These are phyloP conservation scores for Drepana falcataria DNA, from an alignment of 2,888 invertebrate genomes.

Conservation along the genomic window DNA sequence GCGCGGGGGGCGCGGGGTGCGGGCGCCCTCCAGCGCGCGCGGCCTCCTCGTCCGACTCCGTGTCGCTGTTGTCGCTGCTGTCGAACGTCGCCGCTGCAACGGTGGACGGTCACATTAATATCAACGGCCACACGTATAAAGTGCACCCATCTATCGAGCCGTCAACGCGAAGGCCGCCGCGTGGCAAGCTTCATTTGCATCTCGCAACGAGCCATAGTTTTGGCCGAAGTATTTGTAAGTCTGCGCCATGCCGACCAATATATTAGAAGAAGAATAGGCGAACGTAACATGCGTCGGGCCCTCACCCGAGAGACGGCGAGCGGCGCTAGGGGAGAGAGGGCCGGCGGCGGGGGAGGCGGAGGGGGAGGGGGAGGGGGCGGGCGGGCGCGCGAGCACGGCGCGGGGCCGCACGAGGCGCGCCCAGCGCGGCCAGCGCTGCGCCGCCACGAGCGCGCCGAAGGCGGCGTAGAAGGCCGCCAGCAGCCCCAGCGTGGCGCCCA, in stretches of 20 bases:
- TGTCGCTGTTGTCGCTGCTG: slow-evolving; percentile 62
- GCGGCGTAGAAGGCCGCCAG: slow-evolving; percentile 52
- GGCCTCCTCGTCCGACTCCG: slow-evolving; percentile 32
- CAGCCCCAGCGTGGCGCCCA: slow-evolving; percentile 36
- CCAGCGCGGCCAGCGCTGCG: slow-evolving; percentile 54
- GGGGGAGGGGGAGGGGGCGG: not conserved
- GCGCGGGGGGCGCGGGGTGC: slow-evolving; percentile 9
- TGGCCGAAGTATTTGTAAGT: too few species aligned
- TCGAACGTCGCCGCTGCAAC: slow-evolving; percentile 58
- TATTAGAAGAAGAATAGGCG: too few species aligned
- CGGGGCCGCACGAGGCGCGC: slow-evolving; percentile 37
- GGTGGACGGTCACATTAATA: too few species aligned
- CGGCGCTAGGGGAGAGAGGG: too few species aligned
- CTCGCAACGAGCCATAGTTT: too few species aligned
- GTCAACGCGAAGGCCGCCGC: too few species aligned
- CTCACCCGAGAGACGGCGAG: too few species aligned
- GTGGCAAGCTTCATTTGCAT: too few species aligned
- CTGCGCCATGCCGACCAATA: too few species aligned
- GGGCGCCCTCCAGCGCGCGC: slow-evolving; percentile 6
- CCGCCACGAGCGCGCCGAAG: slow-evolving; percentile 51
- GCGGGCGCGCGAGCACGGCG: slow-evolving; percentile 35
- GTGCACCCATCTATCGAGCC: too few species aligned
- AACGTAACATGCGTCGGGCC: too few species aligned
- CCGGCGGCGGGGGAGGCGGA: not conserved
- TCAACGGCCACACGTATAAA: too few species aligned